Base-by-base conservation (phyloP, 2,888 invertebrate genomes). In the Agrotis puta region DNA sequence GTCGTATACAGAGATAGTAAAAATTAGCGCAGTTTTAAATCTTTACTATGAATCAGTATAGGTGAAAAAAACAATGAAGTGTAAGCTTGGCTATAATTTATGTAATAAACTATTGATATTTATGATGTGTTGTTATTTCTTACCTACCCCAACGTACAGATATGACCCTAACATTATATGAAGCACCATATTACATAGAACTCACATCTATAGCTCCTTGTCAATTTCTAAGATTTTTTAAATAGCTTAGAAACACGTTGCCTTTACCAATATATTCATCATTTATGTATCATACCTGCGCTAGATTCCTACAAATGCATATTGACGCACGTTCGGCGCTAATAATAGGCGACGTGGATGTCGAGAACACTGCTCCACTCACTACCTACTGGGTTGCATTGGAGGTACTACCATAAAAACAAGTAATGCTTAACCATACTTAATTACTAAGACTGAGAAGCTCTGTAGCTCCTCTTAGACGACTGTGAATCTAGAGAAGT, bases 1-100 rank as follows among this genome's bases (percentile, higher is more conserved):
- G 81, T 87, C 88, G 88, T 92, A 89, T 90, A 92, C 91, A 92
- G 91, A 92, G 85, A 90, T 85, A 85, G 85, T 73, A 79, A 83
- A 81, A 91, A 89, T 91, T 94, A 95, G 94, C 70, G 88, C 94
- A 92, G 92, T 93, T 94, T 90, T 91, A 92, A 88, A 92, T 92
- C 91, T 92, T 91, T 92, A 90, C 88, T 91, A 91, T 88, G 88
- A 92, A 92, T 93, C 91, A 89, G 90, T 91, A 92, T 94, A 95
- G 93, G 91, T 92, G 89, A 92, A 92, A 89, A 88, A 86, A 79
- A 84, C 83, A 91, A 93, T 90, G 91, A 92, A 94, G 90, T 95
- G 94, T 95, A 95, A 95, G 95, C 95, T 95, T 96, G 95, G 95
- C 94, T 95, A 95, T 95, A 95, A 95, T 94, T 95, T 95, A 95